Conservation (phyloP, 2,113 vertebrate species). For the Clarias gariepinus region DNA sequence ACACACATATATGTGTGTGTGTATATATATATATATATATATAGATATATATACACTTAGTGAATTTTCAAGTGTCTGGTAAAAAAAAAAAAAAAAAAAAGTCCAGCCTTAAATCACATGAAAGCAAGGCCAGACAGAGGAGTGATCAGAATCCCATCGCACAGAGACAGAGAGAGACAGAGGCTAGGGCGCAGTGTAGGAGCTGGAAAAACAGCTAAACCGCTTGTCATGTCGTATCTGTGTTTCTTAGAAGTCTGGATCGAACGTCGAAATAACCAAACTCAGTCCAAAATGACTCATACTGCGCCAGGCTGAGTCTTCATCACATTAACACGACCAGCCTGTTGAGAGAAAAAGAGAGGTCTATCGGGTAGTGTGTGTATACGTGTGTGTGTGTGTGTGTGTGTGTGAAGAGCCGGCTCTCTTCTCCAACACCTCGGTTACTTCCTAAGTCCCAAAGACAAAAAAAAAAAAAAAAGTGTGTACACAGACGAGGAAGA, state of each 20-base stretch:
- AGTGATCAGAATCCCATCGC: not conserved
- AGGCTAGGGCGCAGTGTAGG: not conserved
- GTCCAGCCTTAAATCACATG: not conserved
- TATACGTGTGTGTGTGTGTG: no score
- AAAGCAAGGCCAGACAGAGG: not conserved
- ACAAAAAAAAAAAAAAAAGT: not conserved
- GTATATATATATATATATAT: no score
- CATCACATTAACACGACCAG: not conserved
- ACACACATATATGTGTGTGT: not conserved
- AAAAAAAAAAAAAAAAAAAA: not conserved
- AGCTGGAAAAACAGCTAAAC: not conserved
- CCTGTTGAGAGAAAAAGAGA: no score
- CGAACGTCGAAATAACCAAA: not conserved
- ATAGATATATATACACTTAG: not conserved
- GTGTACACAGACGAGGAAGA: constrained; percentile 44
- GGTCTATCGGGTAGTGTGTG: no score
- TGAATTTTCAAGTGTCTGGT: not conserved
- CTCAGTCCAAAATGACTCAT: not conserved
- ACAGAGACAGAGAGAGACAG: no score
- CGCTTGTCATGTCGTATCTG: not conserved
- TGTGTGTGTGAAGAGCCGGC: not conserved
- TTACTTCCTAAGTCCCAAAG: constrained; percentile 39
- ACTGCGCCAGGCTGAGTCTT: not conserved
- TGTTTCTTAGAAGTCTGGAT: not conserved
- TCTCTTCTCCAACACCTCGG: not conserved